phyloP scores from a whole-genome alignment of 2,888 invertebrate species.

The Cheilosia urbana region DNA sequence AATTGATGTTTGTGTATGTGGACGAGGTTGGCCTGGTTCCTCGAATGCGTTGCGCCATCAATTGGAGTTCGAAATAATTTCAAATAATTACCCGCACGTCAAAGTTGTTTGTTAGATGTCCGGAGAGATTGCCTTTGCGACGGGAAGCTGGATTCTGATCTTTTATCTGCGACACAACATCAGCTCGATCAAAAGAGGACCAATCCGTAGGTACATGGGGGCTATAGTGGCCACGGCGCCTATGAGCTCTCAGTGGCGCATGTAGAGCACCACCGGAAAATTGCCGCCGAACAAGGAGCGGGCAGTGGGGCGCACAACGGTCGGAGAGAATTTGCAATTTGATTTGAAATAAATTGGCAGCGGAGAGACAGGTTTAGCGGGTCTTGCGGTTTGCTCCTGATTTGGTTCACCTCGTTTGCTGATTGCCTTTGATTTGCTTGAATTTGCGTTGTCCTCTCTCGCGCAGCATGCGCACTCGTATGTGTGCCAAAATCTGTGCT shows the following conservation, averaged over 20 bases:
- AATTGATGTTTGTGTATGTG: conserved; percentile 39
- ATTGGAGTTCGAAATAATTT: conserved; percentile 72
- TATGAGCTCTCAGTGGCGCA: conserved; percentile 30
- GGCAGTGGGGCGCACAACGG: background rate
- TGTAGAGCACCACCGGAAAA: conserved; percentile 53
- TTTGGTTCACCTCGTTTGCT: conserved; percentile 71
- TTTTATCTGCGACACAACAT: conserved; percentile 66
- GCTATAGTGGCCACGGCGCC: conserved; percentile 45
- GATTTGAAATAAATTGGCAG: conserved; percentile 74
- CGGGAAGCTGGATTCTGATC: conserved; percentile 59
- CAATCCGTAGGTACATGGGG: conserved; percentile 19
- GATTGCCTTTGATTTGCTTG: conserved; percentile 67
- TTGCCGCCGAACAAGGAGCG: conserved; percentile 36
- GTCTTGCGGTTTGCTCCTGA: conserved; percentile 70
- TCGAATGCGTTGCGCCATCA: conserved; percentile 64
- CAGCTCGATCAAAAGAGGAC: conserved; percentile 59
- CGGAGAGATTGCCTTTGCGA: conserved; percentile 51
- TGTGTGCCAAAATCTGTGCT: conserved; percentile 24
- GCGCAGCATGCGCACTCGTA: background rate
- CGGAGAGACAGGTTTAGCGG: conserved; percentile 68
- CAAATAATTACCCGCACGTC: conserved; percentile 73
- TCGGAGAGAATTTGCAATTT: conserved; percentile 67
- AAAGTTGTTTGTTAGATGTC: conserved; percentile 72
- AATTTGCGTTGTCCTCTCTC: conserved; percentile 53
- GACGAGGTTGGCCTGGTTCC: conserved; percentile 56